A percentile compares a stretch with the other conserved stretches of the same genome.
phyloP scores from a whole-genome alignment of 2,113 vertebrate species.

The Cephalopterus ornatus region DNA sequence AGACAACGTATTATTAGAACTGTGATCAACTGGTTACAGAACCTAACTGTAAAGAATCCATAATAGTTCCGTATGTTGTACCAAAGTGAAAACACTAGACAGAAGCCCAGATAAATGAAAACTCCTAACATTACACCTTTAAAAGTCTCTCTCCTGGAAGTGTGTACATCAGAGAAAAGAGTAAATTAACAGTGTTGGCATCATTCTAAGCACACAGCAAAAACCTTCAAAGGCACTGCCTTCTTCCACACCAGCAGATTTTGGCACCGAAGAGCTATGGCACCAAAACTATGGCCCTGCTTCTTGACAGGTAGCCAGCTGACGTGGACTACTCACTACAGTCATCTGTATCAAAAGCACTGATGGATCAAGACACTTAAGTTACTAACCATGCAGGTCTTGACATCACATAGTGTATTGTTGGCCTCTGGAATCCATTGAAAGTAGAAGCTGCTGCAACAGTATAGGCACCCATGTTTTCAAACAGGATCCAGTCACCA shows the following conservation, averaged over 20 bases:
- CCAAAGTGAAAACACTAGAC: neutral
- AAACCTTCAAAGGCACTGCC: neutral
- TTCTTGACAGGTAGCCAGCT: neutral
- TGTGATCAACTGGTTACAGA: neutral
- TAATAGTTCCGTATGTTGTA: neutral
- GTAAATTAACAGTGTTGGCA: neutral
- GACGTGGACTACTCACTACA: neutral
- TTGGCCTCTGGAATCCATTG: conserved; percentile 94
- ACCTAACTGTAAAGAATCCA: neutral
- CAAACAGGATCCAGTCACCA: conserved; percentile 95
- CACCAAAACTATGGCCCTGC: neutral
- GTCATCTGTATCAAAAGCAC: neutral
- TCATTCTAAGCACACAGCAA: neutral
- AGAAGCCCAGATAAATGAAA: neutral
- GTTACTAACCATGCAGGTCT: conserved; percentile 86
- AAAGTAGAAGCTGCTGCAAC: conserved; percentile 96
- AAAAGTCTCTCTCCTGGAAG: neutral
- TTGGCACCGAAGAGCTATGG: neutral
- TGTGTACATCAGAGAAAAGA: neutral
- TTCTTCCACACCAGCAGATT: neutral
- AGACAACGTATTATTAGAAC: neutral
- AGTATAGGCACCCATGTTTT: conserved; percentile 98
- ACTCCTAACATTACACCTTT: neutral
- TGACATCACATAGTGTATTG: conserved; percentile 90
- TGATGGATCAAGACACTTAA: neutral